Evolutionary conservation across 92 coral and sea anemone species (phyloP).

Genomic region (Porites evermanni): DNA sequence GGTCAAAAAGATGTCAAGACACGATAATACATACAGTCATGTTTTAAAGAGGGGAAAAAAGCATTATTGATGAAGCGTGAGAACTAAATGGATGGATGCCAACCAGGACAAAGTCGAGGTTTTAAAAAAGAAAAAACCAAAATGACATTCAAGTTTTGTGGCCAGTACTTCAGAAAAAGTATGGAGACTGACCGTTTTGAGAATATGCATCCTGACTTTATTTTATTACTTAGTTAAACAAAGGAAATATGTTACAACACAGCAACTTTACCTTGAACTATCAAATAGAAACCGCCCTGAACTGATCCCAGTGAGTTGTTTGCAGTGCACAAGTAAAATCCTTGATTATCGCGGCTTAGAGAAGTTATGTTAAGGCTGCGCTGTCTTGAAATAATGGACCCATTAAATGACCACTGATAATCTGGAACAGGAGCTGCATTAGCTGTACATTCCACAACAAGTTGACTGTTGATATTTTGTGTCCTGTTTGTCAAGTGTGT

Average conservation of each 20-base stretch:
- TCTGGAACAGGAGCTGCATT: slow-evolving; percentile 79
- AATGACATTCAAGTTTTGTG: too few species aligned
- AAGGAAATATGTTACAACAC: background rate
- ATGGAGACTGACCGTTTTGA: background rate
- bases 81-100: too few species aligned
- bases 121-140: too few species aligned
- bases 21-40: background rate
- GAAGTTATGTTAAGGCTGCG: slow-evolving; percentile 45
- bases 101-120: too few species aligned
- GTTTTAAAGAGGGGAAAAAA: too few species aligned
- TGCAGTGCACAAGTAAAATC: slow-evolving; percentile 78
- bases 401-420: slow-evolving; percentile 74
- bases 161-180: background rate
- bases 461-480: slow-evolving; percentile 41
- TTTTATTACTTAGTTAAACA: background rate
- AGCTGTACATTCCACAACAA: slow-evolving; percentile 71
- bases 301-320: slow-evolving; percentile 75
- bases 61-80: too few species aligned
- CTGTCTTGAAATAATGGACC: slow-evolving; percentile 43
- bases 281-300: slow-evolving; percentile 62
- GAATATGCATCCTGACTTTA: background rate
- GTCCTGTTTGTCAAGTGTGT: slow-evolving; percentile 56
- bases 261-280: slow-evolving; percentile 58
- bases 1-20: background rate
- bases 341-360: slow-evolving; percentile 57